Percentiles rank a stretch among this genome's conserved stretches.
Conservation (phyloP, 2,797 vertebrate species). For the Galagoides demidoff region DNA sequence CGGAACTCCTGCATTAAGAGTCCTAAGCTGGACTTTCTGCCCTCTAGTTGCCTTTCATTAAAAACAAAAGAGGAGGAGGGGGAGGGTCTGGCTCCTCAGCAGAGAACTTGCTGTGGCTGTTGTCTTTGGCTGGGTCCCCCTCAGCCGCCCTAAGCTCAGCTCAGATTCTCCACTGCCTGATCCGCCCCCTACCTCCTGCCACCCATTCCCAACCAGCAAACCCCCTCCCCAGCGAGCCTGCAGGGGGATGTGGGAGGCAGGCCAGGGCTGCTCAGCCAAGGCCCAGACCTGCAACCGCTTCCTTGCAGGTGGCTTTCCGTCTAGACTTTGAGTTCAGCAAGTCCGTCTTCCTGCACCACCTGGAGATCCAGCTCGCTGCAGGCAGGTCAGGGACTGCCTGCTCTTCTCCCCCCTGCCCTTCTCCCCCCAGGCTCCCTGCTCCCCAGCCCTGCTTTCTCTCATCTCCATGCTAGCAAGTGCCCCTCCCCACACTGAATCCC, state of each 20-base stretch:
- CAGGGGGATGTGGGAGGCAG: background rate
- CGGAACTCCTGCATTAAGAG: background rate
- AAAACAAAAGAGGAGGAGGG: background rate
- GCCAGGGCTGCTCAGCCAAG: background rate
- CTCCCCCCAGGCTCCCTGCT: background rate
- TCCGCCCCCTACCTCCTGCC: background rate
- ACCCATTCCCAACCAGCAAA: background rate
- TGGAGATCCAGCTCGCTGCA: slow-evolving; percentile 89
- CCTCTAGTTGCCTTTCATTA: background rate
- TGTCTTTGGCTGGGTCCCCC: background rate
- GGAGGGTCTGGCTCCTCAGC: background rate
- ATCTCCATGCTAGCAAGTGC: background rate
- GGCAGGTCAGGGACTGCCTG: slow-evolving; percentile 51
- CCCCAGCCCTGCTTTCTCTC: background rate
- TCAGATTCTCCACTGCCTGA: background rate
- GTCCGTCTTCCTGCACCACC: slow-evolving; percentile 90
- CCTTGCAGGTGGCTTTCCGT: slow-evolving; percentile 93
- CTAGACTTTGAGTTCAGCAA: slow-evolving; percentile 98
- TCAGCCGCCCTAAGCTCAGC: fast-evolving
- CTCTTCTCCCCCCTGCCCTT: background rate
- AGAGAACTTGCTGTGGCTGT: background rate
- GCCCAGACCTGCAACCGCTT: background rate
- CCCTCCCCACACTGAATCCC: too few species aligned
- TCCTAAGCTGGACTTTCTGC: background rate
- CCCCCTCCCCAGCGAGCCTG: background rate